Conservation (phyloP, 2,888 invertebrate genomes). For the Sialis lutaria region DNA sequence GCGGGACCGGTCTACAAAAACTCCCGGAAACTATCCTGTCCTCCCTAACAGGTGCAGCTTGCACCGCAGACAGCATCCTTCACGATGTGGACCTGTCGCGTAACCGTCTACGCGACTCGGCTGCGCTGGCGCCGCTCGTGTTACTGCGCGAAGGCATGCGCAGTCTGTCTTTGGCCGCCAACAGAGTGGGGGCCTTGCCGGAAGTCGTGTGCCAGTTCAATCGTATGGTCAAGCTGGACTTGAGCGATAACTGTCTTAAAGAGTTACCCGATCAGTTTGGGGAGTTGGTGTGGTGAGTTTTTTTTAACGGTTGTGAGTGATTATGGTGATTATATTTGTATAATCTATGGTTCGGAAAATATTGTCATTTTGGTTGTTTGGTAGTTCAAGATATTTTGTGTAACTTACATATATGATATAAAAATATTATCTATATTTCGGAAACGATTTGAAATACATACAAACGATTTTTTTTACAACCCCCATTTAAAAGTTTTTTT, state of each 20-base stretch:
- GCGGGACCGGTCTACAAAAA: slow-evolving; percentile 5
- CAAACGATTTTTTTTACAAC: too few relatives aligned
- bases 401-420: too few relatives aligned
- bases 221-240: slow-evolving; percentile 44
- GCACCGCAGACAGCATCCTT: slow-evolving; percentile 8
- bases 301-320: too few relatives aligned
- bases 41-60: slow-evolving; percentile 6
- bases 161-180: slow-evolving; percentile 29
- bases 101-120: slow-evolving; percentile 20
- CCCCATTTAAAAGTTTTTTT: too few relatives aligned
- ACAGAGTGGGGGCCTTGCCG: slow-evolving; percentile 41
- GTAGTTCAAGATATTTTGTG: too few relatives aligned
- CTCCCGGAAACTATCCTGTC: slow-evolving; percentile 4
- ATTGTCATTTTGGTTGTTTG: too few relatives aligned
- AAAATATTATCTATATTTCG: too few relatives aligned
- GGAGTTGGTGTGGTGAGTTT: slow-evolving; percentile 30
- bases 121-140: slow-evolving; percentile 7
- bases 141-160: slow-evolving; percentile 14
- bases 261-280: slow-evolving; percentile 45
- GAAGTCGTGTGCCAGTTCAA: slow-evolving; percentile 37
- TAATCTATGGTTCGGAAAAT: too few relatives aligned
- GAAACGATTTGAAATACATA: too few relatives aligned
- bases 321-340: too few relatives aligned
- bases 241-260: slow-evolving; percentile 48
- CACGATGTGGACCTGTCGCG: slow-evolving; percentile 22